Conservation (phyloP, 2,113 vertebrate species). For the Bombycilla garrulus region DNA sequence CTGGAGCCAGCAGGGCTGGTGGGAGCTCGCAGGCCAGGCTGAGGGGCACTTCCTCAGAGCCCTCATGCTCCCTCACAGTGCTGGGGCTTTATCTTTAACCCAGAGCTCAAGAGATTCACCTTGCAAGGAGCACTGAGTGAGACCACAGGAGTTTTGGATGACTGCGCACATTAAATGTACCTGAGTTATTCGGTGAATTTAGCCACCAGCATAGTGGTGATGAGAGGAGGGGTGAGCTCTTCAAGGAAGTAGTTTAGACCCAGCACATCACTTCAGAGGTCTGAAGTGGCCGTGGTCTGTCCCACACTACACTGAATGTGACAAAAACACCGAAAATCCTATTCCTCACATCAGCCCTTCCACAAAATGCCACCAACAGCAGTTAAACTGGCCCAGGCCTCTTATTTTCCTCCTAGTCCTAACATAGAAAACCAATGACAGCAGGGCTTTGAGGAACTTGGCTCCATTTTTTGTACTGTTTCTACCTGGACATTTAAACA, state of each 20-base stretch:
- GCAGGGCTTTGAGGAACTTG: neutral
- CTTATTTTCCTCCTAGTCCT: neutral
- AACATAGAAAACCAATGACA: rapidly evolving
- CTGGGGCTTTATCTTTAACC: neutral
- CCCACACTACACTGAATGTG: neutral
- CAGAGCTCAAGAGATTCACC: neutral
- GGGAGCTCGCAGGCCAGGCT: neutral
- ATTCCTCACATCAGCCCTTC: neutral
- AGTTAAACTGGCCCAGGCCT: neutral
- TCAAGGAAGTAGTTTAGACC: neutral
- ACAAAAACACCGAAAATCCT: neutral
- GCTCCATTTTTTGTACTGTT: neutral
- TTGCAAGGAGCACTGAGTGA: neutral
- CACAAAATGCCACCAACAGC: neutral
- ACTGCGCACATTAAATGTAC: no score
- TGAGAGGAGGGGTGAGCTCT: neutral
- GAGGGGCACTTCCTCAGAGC: neutral
- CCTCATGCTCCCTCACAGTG: neutral
- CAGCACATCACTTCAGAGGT: neutral
- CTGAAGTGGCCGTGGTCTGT: neutral
- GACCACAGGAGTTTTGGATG: neutral
- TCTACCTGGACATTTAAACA: neutral
- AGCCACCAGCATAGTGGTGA: rapidly evolving
- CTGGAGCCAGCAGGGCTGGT: neutral
- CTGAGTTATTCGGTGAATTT: rapidly evolving